Conservation (phyloP, 2,888 invertebrate genomes). For the Machimus rusticus region DNA sequence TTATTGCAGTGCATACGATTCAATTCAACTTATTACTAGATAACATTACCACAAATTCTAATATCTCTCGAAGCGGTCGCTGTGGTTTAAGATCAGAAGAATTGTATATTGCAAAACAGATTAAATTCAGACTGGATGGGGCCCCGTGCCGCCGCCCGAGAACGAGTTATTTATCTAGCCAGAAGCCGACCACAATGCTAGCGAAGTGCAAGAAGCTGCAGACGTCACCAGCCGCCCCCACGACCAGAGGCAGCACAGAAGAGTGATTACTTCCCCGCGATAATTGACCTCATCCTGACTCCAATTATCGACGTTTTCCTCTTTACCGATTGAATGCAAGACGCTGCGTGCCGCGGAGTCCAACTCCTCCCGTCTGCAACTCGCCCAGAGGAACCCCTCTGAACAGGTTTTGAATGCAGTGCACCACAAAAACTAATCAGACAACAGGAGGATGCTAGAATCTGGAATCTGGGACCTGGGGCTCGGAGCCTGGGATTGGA, state of each 20-base stretch:
- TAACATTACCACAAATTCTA: neutral
- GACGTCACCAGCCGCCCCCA: conserved; percentile 10
- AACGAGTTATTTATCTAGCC: neutral
- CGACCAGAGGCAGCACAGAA: neutral
- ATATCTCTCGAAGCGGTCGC: neutral
- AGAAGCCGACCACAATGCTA: neutral
- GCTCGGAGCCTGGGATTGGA: neutral
- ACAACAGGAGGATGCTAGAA: neutral
- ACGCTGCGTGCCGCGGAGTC: neutral
- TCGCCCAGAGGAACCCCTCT: neutral
- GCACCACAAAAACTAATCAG: neutral
- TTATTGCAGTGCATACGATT: neutral
- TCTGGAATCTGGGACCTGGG: too few species aligned
- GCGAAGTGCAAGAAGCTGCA: neutral
- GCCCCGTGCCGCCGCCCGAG: neutral
- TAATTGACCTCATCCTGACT: conserved; percentile 27
- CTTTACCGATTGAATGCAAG: conserved; percentile 5
- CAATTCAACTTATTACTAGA: neutral
- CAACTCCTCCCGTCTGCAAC: neutral
- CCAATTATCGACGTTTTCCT: conserved; percentile 19
- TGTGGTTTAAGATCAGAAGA: neutral
- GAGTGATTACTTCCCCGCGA: conserved; percentile 17
- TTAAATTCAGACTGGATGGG: neutral
- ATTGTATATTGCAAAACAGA: neutral
- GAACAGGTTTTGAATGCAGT: neutral